Evolutionary conservation across 1,140 invertebrate genomes (phyloP).

Genomic region (Drosophila sp.): DNA sequence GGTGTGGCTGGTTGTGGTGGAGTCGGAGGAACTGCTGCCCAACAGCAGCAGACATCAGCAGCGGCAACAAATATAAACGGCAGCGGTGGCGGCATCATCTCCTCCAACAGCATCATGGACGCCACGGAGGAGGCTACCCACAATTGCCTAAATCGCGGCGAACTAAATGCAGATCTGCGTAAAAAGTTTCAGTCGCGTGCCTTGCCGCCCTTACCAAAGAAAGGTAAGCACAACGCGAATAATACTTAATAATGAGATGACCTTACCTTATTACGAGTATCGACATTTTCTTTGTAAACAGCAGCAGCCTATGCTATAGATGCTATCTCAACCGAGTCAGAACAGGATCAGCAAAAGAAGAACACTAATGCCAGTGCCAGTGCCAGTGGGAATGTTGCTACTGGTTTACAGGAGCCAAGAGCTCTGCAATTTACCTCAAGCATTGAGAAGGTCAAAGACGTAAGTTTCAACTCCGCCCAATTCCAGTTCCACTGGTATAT

Average conservation of each 20-base stretch:
- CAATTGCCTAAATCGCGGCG: constrained; percentile 44
- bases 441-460: constrained; percentile 97
- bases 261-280: too few relatives aligned
- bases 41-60: constrained; percentile 17
- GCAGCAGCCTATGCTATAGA: constrained; percentile 73
- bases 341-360: constrained; percentile 63
- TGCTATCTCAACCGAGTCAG: constrained; percentile 59
- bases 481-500: neutral
- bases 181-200: constrained; percentile 86
- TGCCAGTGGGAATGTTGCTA: constrained; percentile 1
- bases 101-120: constrained; percentile 22
- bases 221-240: constrained; percentile 75
- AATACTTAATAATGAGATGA: neutral
- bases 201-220: constrained; percentile 90
- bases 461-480: constrained; percentile 84
- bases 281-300: neutral
- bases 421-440: constrained; percentile 93
- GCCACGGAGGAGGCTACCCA: constrained; percentile 23
- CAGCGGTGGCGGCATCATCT: neutral
- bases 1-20: neutral
- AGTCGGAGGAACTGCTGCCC: constrained; percentile 12
- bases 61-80: constrained; percentile 25
- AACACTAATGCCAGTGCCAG: neutral
- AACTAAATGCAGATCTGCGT: constrained; percentile 82
- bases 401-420: constrained; percentile 55